Evolutionary conservation across 1,140 invertebrate genomes (phyloP).

Genomic region (Caerostris darwini): DNA sequence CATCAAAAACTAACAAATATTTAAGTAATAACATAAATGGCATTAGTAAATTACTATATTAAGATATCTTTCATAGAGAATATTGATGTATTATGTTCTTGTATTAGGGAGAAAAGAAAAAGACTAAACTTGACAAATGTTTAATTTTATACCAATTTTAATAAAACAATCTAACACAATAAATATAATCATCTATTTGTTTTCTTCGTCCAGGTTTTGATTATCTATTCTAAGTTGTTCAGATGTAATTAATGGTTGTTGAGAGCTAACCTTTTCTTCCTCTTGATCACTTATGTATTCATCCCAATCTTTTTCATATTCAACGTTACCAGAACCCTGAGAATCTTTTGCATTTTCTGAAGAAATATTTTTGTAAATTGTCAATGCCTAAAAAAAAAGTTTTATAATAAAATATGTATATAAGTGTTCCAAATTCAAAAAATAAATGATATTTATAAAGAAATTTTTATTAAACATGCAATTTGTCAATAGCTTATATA

Average conservation of each 20-base stretch:
- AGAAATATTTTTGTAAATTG: conserved; percentile 87
- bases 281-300: conserved; percentile 86
- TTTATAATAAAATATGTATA: conserved; percentile 57
- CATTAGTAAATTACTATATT: too few species aligned
- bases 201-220: conserved; percentile 5
- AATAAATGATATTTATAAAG: too few species aligned
- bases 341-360: conserved; percentile 69
- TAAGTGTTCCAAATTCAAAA: neutral
- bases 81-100: too few species aligned
- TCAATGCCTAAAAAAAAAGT: conserved; percentile 85
- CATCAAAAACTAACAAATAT: too few species aligned
- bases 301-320: conserved; percentile 79
- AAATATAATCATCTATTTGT: conserved; percentile 29
- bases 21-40: too few species aligned
- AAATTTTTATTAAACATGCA: too few species aligned
- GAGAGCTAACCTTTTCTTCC: conserved; percentile 78
- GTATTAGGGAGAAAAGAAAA: too few species aligned
- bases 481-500: too few species aligned
- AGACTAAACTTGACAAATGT: neutral
- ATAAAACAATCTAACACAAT: conserved; percentile 42
- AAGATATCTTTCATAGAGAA: too few species aligned
- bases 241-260: neutral
- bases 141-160: neutral
- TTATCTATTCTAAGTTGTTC: neutral
- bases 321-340: conserved; percentile 21